These are phyloP conservation scores for Apis cerana DNA, from an alignment of 1,140 invertebrate genomes.

Conservation along the genomic window DNA sequence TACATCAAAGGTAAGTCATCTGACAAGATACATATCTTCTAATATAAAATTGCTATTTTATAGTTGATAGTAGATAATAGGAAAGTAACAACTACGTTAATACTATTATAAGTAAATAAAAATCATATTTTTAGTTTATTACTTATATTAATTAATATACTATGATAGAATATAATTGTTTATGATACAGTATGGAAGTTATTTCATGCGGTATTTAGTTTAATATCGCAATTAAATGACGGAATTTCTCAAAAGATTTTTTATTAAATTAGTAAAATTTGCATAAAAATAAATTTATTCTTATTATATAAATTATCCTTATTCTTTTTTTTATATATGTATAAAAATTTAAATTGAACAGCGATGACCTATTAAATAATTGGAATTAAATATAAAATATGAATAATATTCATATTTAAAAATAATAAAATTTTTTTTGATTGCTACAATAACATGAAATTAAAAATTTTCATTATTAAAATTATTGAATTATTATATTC, in stretches of 20 bases:
- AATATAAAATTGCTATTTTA: slow-evolving; percentile 5
- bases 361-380: background rate
- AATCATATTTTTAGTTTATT: background rate
- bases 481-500: background rate
- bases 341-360: background rate
- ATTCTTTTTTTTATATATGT: background rate
- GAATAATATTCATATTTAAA: background rate
- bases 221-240: background rate
- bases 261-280: background rate
- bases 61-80: background rate
- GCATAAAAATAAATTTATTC: background rate
- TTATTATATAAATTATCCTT: background rate
- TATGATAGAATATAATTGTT: background rate
- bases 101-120: background rate
- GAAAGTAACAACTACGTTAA: background rate
- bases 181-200: background rate
- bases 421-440: no score
- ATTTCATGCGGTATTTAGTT: background rate
- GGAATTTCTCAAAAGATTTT: background rate
- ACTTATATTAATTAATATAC: background rate
- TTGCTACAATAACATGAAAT: background rate
- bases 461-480: background rate
- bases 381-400: background rate
- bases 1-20: slow-evolving; percentile 24
- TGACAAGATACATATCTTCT: background rate